Evolutionary conservation across 2,113 vertebrate species (phyloP).

Genomic region (Oreamnos americanus): DNA sequence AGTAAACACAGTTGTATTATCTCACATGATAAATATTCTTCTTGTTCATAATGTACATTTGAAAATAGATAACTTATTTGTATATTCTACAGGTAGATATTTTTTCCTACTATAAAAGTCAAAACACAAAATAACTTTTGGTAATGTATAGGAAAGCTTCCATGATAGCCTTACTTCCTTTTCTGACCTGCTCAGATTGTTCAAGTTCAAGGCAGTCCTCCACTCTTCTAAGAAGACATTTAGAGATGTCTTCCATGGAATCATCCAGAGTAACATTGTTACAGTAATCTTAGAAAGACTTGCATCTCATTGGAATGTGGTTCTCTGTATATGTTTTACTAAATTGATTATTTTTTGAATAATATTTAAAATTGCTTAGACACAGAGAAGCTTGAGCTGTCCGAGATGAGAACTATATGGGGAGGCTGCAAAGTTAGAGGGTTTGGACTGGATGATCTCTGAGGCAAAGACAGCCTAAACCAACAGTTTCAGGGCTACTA

Average conservation of each 20-base stretch:
- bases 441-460: background rate
- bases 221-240: background rate
- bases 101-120: background rate
- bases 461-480: background rate
- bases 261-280: background rate
- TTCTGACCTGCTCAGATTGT: no score
- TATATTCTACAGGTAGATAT: no score
- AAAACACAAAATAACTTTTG: background rate
- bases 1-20: background rate
- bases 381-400: background rate
- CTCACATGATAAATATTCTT: background rate
- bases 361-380: background rate
- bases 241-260: background rate
- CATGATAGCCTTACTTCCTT: fast-evolving
- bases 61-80: background rate
- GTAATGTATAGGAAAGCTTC: no score
- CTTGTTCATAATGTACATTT: background rate
- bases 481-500: background rate
- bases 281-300: background rate
- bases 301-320: background rate
- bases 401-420: background rate
- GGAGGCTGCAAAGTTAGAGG: background rate
- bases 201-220: background rate
- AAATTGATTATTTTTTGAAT: background rate
- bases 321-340: background rate